Base-by-base conservation (phyloP, 2,113 vertebrate genomes). In the Psephotus haematonotus region DNA sequence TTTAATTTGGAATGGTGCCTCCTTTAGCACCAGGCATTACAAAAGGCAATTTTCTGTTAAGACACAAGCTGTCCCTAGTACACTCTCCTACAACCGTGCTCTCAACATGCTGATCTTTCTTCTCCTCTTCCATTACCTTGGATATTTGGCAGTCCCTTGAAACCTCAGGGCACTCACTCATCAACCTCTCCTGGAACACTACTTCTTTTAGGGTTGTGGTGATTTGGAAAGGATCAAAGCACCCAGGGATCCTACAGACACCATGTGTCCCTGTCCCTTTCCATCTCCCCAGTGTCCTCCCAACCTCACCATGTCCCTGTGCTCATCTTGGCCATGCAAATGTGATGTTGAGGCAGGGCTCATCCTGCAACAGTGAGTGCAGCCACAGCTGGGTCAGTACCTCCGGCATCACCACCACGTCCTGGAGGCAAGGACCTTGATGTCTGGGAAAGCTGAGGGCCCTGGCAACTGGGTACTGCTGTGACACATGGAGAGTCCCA, bases 11-110 rank as follows among this genome's bases (percentile, higher is more conserved):
- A 92, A 92, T 74, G 72, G 43, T 79, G 86, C 37, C 27, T 91
- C 29, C 71, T 86, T 88, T 87, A 76, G 78, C 91, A 94, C 50
- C 80, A 92, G 96, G 57, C 76, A 82, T 93, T 47, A 27, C 62
- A 85, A 68, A 76, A 88, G 60, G 49, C 47, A 88, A 39, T 69
- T 96, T 94, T 86, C 86, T 57, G 17, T 90, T 95, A 94, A 88
- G 52, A 68, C 88, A 78, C 53, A 79, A 41, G 23, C 63, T 86
- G 82, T 93, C 70, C 71, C 72, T 29, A 4, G 28, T 59, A 75
- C 24, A 3, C 5, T 14, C 20, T 80, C 87, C 75, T 72, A 27
- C 28, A n/a, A 68, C 31, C 60, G 71, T 63, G 47, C 69, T 75
- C 43, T 47, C 46, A 47, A 23, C 46, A 23, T 52, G 46, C 44